A percentile compares a stretch with the other conserved stretches of the same genome.
Evolutionary conservation across 2,888 invertebrate genomes (phyloP).

Genomic region (Nomada fucata): DNA sequence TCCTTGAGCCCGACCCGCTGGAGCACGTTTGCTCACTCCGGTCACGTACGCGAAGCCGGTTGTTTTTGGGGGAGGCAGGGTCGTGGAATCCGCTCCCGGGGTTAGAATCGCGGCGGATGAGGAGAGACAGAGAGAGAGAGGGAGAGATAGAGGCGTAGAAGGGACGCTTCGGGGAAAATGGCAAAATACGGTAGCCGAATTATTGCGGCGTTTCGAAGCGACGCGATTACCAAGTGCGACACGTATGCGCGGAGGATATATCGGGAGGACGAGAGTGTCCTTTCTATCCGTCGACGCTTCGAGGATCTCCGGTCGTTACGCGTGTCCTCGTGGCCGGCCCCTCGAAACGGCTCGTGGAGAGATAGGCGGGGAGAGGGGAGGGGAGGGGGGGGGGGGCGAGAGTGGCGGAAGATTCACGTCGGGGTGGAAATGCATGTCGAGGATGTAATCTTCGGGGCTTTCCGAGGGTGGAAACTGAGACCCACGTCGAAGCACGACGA

Average conservation of each 20-base stretch:
- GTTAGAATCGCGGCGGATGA: not conserved
- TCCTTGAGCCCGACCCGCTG: slow-evolving; percentile 35
- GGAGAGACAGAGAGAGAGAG: not conserved
- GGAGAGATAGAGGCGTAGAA: slow-evolving; percentile 25
- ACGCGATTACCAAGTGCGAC: slow-evolving; percentile 70
- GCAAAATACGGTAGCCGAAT: slow-evolving; percentile 74
- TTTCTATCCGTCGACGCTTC: slow-evolving; percentile 18
- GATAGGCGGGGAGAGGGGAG: not conserved
- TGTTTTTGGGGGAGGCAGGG: slow-evolving; percentile 65
- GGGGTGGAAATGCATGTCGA: slow-evolving; percentile 46
- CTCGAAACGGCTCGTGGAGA: slow-evolving; percentile 26
- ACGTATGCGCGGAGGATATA: slow-evolving; percentile 62
- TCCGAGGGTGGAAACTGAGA: slow-evolving; percentile 59
- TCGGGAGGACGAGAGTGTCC: slow-evolving; percentile 39
- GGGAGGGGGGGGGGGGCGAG: too few species aligned
- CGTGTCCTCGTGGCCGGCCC: slow-evolving; percentile 44
- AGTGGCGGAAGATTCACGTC: too few species aligned
- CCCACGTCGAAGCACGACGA: slow-evolving; percentile 55
- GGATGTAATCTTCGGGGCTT: slow-evolving; percentile 60
- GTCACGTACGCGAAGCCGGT: slow-evolving; percentile 68
- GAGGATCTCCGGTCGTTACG: slow-evolving; percentile 49
- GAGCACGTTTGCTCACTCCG: slow-evolving; percentile 61
- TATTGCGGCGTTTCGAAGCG: slow-evolving; percentile 64
- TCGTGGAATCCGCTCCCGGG: not conserved
- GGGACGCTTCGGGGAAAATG: slow-evolving; percentile 65